A percentile compares a stretch with the other conserved stretches of the same genome.
phyloP scores from a whole-genome alignment of 2,888 invertebrate species.

The Ochropacha duplaris region DNA sequence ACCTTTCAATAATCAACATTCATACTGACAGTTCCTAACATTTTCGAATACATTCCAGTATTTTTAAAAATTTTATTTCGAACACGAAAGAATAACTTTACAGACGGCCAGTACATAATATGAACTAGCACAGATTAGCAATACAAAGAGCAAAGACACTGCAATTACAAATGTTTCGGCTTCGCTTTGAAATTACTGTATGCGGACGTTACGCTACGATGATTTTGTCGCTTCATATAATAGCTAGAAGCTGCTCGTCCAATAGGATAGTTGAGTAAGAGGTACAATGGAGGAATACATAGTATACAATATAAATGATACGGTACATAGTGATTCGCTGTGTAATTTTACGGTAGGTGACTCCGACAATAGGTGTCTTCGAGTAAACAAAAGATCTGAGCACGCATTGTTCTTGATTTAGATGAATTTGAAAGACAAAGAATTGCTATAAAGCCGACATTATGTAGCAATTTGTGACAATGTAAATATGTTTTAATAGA shows the following conservation, averaged over 20 bases:
- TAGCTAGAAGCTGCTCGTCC: conserved; percentile 43
- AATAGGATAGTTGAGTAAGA: conserved; percentile 40
- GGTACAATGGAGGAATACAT: conserved; percentile 34
- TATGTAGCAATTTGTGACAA: not conserved
- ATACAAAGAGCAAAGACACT: conserved; percentile 18
- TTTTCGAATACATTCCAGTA: not conserved
- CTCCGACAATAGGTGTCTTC: conserved; percentile 65
- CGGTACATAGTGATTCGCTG: conserved; percentile 49
- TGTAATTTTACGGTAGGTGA: conserved; percentile 76
- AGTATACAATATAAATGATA: conserved; percentile 21
- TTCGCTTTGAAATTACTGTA: conserved; percentile 23
- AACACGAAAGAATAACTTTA: conserved; percentile 16
- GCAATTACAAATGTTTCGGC: not conserved
- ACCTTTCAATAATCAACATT: conserved; percentile 19
- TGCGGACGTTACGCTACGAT: conserved; percentile 46
- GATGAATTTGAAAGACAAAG: conserved; percentile 6
- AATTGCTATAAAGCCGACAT: not conserved
- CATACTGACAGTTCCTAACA: conserved; percentile 1
- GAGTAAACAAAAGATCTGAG: conserved; percentile 62
- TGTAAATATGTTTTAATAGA: not conserved
- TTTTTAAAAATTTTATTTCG: not conserved
- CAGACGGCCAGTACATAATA: conserved; percentile 15
- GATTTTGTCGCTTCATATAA: conserved; percentile 64
- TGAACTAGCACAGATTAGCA: conserved; percentile 24
- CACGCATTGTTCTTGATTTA: conserved; percentile 56